Conservation (phyloP, 2,888 invertebrate genomes). For the Pantelozetes paolii region DNA sequence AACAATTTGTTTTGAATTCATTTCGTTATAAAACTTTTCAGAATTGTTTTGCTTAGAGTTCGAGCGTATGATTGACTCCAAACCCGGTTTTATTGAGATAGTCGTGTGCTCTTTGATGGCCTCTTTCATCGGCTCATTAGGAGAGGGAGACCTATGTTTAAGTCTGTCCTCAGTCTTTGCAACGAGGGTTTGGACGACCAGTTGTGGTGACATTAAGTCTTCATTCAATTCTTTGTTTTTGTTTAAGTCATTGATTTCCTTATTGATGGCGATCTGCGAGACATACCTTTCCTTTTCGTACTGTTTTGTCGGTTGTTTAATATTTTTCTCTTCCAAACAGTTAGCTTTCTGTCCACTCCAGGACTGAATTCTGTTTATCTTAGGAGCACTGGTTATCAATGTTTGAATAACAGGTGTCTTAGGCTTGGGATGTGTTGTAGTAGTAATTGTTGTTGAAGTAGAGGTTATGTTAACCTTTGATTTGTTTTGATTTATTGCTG, state of each 20-base stretch:
- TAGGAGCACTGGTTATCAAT: slow-evolving; percentile 26
- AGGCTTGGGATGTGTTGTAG: slow-evolving; percentile 8
- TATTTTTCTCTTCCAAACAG: slow-evolving; percentile 13
- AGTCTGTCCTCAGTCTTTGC: background rate
- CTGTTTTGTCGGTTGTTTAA: slow-evolving; percentile 5
- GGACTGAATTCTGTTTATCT: slow-evolving; percentile 27
- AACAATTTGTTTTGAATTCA: background rate
- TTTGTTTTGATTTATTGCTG: slow-evolving; percentile 27
- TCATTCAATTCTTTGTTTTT: background rate
- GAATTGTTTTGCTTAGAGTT: slow-evolving; percentile 4
- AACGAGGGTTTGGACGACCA: background rate
- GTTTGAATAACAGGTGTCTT: slow-evolving; percentile 17
- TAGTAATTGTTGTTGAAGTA: slow-evolving; percentile 5
- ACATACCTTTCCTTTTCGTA: slow-evolving; percentile 14
- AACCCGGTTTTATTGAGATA: slow-evolving; percentile 24
- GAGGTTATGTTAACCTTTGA: slow-evolving; percentile 18
- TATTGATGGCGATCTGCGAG: slow-evolving; percentile 23
- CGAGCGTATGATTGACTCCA: background rate
- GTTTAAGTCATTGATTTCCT: background rate
- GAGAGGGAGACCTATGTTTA: slow-evolving; percentile 13
- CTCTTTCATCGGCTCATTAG: background rate
- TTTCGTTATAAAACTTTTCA: background rate
- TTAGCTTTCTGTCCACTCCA: slow-evolving; percentile 30
- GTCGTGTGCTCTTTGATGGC: background rate
- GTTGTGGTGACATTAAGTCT: background rate